Percentiles rank a stretch among this genome's conserved stretches.
These are phyloP conservation scores for Charadrius vociferus DNA, from an alignment of 2,113 vertebrate genomes.

Conservation along the genomic window DNA sequence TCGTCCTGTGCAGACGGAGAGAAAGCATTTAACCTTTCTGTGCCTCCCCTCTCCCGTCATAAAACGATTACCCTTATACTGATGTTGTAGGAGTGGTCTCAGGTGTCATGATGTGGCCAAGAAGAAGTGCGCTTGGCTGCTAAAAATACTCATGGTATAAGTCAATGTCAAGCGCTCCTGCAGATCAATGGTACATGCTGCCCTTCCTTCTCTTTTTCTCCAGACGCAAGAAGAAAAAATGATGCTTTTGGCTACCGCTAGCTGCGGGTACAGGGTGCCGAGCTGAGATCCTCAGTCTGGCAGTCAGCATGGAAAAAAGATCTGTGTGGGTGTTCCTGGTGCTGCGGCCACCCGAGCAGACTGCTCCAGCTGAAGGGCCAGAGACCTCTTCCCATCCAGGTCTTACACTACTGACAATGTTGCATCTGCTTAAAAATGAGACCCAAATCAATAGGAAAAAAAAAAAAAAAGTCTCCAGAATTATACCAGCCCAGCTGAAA, in stretches of 20 bases:
- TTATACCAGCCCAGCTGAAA: background rate
- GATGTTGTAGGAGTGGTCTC: background rate
- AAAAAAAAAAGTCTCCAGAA: background rate
- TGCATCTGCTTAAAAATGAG: background rate
- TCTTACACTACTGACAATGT: background rate
- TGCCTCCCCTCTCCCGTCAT: background rate
- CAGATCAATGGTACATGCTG: background rate
- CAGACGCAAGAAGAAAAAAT: background rate
- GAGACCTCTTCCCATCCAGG: background rate
- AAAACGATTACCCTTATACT: background rate
- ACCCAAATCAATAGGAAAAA: background rate
- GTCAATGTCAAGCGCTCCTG: background rate
- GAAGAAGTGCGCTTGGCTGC: background rate
- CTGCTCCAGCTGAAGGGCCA: background rate
- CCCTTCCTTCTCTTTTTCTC: background rate
- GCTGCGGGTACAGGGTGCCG: background rate
- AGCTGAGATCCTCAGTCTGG: background rate
- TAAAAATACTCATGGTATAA: background rate
- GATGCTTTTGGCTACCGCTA: background rate
- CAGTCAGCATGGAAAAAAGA: background rate
- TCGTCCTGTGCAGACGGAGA: background rate
- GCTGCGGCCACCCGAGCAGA: background rate
- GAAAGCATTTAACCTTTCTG: background rate
- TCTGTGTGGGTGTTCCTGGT: background rate
- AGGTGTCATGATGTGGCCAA: background rate